Conservation (phyloP, 2,113 vertebrate genomes). For the Romanogobio albipinnatus region DNA sequence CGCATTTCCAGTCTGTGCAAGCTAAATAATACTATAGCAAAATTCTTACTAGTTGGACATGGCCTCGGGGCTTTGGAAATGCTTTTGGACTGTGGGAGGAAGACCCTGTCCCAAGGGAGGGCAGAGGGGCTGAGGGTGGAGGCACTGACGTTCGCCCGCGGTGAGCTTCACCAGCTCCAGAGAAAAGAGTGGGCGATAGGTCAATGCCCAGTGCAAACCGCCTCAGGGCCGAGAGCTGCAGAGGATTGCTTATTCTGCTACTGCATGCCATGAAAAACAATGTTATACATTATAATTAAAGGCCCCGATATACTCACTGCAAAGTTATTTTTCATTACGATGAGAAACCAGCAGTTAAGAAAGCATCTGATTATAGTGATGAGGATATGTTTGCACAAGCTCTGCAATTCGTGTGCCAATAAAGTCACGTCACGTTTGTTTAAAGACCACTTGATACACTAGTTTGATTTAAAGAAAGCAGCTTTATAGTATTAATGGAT, state of each 20-base stretch:
- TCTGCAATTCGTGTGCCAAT: too few relatives aligned
- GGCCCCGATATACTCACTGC: too few relatives aligned
- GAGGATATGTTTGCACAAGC: too few relatives aligned
- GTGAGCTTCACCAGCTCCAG: conserved; percentile 7
- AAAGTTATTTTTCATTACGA: too few relatives aligned
- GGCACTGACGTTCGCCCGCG: background rate
- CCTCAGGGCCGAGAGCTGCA: background rate
- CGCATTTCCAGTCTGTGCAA: background rate
- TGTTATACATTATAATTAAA: background rate
- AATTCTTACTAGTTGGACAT: background rate
- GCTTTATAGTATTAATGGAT: too few relatives aligned
- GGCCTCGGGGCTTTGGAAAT: background rate
- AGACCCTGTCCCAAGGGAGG: background rate
- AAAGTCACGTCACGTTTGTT: too few relatives aligned
- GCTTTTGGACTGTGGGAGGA: conserved; percentile 5
- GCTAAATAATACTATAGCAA: background rate
- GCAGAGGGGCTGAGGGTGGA: background rate
- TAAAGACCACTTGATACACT: too few relatives aligned
- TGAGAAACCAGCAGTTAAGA: too few relatives aligned
- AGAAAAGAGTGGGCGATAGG: conserved; percentile 5
- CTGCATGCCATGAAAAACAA: background rate
- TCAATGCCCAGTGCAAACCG: background rate
- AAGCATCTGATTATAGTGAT: too few relatives aligned
- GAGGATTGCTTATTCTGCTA: background rate
- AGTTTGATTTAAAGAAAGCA: too few relatives aligned